Evolutionary conservation across 2,113 vertebrate genomes (phyloP).

Genomic region (Labeo rohita): DNA sequence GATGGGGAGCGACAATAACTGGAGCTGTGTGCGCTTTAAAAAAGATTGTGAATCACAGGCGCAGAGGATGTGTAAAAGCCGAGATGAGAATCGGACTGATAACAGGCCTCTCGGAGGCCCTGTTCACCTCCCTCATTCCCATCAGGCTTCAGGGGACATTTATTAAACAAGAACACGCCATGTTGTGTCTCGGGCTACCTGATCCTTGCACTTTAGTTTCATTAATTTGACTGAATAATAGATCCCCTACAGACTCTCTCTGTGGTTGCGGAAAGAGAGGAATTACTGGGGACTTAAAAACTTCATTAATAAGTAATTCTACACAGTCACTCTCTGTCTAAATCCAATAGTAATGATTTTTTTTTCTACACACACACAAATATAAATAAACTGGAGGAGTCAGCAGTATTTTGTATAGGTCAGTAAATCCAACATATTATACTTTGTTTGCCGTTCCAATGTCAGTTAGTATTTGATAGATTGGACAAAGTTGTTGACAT

Average conservation of each 20-base stretch:
- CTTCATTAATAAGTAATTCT: constrained; percentile 57
- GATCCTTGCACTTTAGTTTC: constrained; percentile 52
- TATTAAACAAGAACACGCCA: constrained; percentile 46
- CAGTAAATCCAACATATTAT: not conserved
- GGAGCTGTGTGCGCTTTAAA: constrained; percentile 14
- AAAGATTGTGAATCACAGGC: not conserved
- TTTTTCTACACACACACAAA: not conserved
- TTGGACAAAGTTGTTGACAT: not conserved
- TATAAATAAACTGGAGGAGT: constrained; percentile 32
- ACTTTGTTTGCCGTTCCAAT: not conserved
- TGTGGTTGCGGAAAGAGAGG: constrained; percentile 39
- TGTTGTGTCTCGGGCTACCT: constrained; percentile 46
- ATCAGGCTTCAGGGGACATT: constrained; percentile 31
- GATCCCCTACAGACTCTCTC: constrained; percentile 51
- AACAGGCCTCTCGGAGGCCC: not conserved
- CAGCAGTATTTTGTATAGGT: not conserved
- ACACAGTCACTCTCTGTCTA: constrained; percentile 25
- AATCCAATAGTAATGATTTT: constrained; percentile 29
- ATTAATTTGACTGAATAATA: constrained; percentile 65
- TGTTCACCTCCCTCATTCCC: constrained; percentile 13
- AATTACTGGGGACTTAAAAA: constrained; percentile 51
- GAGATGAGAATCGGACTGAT: constrained; percentile 16
- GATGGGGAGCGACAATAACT: constrained; percentile 68
- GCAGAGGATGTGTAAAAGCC: not conserved
- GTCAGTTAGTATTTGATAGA: constrained; percentile 31